Base-by-base conservation (phyloP, 2,797 vertebrate species). In the Manis javanica region DNA sequence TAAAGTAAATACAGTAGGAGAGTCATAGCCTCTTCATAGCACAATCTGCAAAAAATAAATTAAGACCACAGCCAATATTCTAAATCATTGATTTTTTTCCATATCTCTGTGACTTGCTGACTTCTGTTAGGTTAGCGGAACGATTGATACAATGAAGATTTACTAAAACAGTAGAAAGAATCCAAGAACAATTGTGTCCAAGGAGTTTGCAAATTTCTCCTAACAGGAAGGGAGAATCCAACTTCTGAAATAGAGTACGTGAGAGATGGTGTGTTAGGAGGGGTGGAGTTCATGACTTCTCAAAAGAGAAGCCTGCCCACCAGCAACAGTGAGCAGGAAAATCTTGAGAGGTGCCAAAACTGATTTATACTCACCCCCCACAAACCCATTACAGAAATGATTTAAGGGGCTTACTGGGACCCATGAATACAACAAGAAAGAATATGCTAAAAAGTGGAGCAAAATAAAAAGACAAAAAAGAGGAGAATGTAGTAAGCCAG, bases 131-230 rank as follows among this genome's bases (percentile, higher is more conserved):
- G 49, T 55, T 29, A 90, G 15, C 0, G 68, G 78, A 93, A 49
- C n/a, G 37, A 79, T 10, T 77, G 34, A 66, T 84, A 90, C 2
- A 46, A 64, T 46, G 34, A 72, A 87, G 83, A 83, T 86, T 69
- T 87, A 95, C 64, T 77, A 90, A 95, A 21, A 21, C 7, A 68
- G 5, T 31, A 26, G 61, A 79, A 59, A 87, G 23, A 88, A 51
- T 91, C 29, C 18, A 96, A 94, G 79, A 87, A 79, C 29, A 29
- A 19, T 7, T 87, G 19, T 63, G 75, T 90, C 26, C 55, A 79
- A 83, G 37, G 64, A 75, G n/a, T 31, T 26, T 93, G 34, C 7
- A 64, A 75, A 89, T 55, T 49, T 37, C 39, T 72, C 21, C 61
- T 16, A 77, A 2, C 59, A 31, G 29, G 37, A 75, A 87, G 81